Base-by-base conservation (phyloP, 2,888 invertebrate genomes). In the Polydrusus cervinus region DNA sequence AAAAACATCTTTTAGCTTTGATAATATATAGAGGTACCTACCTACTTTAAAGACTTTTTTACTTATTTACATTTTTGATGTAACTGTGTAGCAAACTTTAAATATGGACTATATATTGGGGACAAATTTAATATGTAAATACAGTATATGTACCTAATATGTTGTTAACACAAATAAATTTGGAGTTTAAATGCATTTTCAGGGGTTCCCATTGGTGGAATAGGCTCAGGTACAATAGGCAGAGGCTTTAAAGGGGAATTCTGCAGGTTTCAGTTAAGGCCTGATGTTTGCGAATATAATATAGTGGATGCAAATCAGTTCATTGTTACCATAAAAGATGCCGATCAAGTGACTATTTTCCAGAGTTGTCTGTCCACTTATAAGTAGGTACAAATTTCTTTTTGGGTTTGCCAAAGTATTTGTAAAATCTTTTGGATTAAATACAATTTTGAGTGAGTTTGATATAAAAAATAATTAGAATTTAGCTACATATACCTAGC, bases 191-290 rank as follows among this genome's bases (percentile, higher is more conserved):
- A 16, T 47, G 5, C 11, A 51, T 34, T 79, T 85, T 62, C 81
- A 96, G 96, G 96, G 74, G 95, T 93, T 34, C 95, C 95, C 1
- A 88, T 95, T 79, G 96, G 96, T 71, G 95, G 95, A 57, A 92
- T 96, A 77, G 96, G 96, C 2, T 89, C 91, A 78, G 94, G 94
- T 0, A 92, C 94, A 0, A 97, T 98, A 82, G 97, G 97, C 2
- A 90, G 97, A 68, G 97, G 97, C 5, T 98, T 92, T 87, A 92
- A 93, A 83, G 98, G 98, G 16, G 97, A 97, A 87, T 98, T 98
- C 88, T 97, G 97, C 86, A 91, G 97, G 71, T 98, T 93, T 86
- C 95, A 96, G 86, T 89, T 98, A 84, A 91, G 92, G 77, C 98
- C 98, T 0, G 97, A 97, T 62, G 89, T 95, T 75, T 97, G 97